Percentiles rank a stretch among this genome's conserved stretches.
Evolutionary conservation across 2,888 invertebrate genomes (phyloP).

Genomic region (Gibbula magus): DNA sequence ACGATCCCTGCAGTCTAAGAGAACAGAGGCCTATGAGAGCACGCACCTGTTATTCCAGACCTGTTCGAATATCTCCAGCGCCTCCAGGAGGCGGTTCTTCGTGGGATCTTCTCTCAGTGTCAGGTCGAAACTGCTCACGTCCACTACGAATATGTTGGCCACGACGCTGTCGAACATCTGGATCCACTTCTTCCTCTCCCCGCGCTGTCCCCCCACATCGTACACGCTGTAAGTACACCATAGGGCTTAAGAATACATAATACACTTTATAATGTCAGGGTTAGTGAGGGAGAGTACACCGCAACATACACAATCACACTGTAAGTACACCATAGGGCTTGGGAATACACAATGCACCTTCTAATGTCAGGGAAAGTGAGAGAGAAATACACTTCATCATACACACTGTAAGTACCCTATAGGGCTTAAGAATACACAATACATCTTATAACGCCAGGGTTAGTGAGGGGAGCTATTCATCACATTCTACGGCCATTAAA

Average conservation of each 20-base stretch:
- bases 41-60: constrained; percentile 85
- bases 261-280: no score
- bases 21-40: background rate
- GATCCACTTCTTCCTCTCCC: constrained; percentile 89
- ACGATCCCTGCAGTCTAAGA: no score
- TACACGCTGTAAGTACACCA: constrained; percentile 79
- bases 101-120: constrained; percentile 82
- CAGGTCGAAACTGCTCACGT: constrained; percentile 88
- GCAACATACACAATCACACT: no score
- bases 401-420: constrained; percentile 78
- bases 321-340: no score
- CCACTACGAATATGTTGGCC: constrained; percentile 87
- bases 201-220: constrained; percentile 89
- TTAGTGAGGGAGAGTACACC: no score
- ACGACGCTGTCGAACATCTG: constrained; percentile 88
- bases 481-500: no score
- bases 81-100: constrained; percentile 84
- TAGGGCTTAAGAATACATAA: no score
- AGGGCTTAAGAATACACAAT: no score
- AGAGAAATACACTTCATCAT: no score
- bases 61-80: constrained; percentile 84
- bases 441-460: no score
- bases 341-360: background rate
- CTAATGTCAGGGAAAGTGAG: no score
- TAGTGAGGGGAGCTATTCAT: no score